These are phyloP conservation scores for Spodoptera litura DNA, from an alignment of 1,140 invertebrate species.

Conservation along the genomic window DNA sequence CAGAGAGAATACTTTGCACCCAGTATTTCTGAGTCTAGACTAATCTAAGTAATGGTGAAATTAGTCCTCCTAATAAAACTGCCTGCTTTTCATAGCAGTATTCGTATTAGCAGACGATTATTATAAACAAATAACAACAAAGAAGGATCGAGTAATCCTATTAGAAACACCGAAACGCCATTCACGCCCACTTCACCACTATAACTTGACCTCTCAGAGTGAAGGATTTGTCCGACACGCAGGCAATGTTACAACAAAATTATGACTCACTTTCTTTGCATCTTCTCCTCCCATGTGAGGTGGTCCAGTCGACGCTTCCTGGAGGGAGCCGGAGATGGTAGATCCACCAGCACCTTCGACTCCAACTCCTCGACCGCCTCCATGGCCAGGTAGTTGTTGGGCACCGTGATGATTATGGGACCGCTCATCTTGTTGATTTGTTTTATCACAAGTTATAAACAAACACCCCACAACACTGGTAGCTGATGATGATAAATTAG, in stretches of 20 bases:
- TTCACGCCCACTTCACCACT: not conserved
- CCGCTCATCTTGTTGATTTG: slow-evolving; percentile 75
- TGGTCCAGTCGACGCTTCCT: slow-evolving; percentile 92
- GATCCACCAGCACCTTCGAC: slow-evolving; percentile 78
- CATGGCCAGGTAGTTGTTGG: slow-evolving; percentile 86
- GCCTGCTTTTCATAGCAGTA: not conserved
- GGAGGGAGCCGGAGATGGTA: slow-evolving; percentile 76
- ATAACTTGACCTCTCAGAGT: slow-evolving; percentile 35
- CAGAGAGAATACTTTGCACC: not conserved
- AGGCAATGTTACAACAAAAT: slow-evolving; percentile 54
- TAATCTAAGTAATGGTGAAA: too few relatives aligned
- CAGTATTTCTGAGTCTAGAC: not conserved
- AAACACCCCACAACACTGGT: slow-evolving; percentile 65
- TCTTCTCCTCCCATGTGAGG: slow-evolving; percentile 93
- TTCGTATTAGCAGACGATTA: not conserved
- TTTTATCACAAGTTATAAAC: slow-evolving; percentile 47
- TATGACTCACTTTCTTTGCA: slow-evolving; percentile 88
- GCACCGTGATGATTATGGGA: slow-evolving; percentile 85
- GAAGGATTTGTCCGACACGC: slow-evolving; percentile 57
- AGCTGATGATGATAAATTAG: slow-evolving; percentile 41
- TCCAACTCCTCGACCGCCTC: slow-evolving; percentile 78
- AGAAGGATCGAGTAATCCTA: slow-evolving; percentile 6
- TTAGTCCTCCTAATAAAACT: too few relatives aligned
- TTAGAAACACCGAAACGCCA: slow-evolving; percentile 5
- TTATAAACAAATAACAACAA: not conserved